Percentiles rank a stretch among this genome's conserved stretches.
These are phyloP conservation scores for Bambusicola thoracicus DNA, from an alignment of 2,113 vertebrate species.

Conservation along the genomic window DNA sequence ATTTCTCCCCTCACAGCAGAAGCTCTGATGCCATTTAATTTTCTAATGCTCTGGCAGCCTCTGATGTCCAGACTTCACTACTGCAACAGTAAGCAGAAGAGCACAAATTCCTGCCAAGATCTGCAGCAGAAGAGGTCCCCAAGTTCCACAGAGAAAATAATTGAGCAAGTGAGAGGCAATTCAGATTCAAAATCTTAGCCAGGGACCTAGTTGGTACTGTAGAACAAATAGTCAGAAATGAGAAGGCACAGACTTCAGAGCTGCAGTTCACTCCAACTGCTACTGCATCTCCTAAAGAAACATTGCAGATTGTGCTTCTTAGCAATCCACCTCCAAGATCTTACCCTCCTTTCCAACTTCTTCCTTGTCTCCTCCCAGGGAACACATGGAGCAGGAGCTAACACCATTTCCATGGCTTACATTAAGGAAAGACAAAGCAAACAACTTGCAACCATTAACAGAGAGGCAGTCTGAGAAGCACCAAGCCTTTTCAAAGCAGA, in stretches of 20 bases:
- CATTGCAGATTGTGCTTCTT: not conserved
- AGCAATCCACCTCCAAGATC: not conserved
- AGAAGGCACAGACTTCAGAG: not conserved
- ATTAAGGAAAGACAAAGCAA: constrained; percentile 21
- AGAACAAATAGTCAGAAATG: not conserved
- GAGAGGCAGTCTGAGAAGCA: constrained; percentile 4
- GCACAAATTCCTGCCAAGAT: not conserved
- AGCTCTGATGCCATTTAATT: not conserved
- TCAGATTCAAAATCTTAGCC: not conserved
- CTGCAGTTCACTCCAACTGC: not conserved
- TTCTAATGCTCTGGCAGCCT: not conserved
- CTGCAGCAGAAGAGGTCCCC: not conserved
- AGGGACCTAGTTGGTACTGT: not conserved
- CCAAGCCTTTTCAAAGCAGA: constrained; percentile 17
- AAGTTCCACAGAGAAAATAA: not conserved
- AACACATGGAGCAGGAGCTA: not conserved
- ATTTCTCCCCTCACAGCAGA: not conserved
- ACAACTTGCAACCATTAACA: not conserved
- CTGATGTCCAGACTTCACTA: not conserved
- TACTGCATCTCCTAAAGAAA: not conserved
- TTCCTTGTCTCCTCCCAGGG: not conserved
- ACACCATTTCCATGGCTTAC: not conserved
- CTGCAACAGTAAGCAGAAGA: not conserved
- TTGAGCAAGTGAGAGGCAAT: not conserved
- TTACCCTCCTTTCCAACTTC: not conserved